phyloP scores from a whole-genome alignment of 2,113 vertebrate genomes.

The Morone chrysops region DNA sequence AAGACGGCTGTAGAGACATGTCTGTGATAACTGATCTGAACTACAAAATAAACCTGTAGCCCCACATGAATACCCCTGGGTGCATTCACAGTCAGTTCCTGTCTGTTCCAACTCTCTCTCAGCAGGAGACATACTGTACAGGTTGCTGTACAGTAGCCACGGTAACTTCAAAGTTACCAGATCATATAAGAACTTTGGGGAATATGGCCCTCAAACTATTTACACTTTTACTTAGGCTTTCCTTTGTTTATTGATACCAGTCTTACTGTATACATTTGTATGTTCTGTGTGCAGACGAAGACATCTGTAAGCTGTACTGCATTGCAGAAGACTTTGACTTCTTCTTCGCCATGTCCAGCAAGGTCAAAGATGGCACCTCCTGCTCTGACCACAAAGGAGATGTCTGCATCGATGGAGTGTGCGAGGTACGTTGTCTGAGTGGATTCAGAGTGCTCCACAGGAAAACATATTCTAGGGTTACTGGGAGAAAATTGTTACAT shows the following conservation, averaged over 20 bases:
- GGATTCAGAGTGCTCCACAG: background rate
- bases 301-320: slow-evolving; percentile 98
- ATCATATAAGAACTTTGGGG: background rate
- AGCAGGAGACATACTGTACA: slow-evolving; percentile 4
- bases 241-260: background rate
- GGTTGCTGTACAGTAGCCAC: slow-evolving; percentile 7
- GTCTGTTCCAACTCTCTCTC: slow-evolving; percentile 40
- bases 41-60: slow-evolving; percentile 58
- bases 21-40: slow-evolving; percentile 71
- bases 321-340: slow-evolving; percentile 99
- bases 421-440: slow-evolving; percentile 85
- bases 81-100: slow-evolving; percentile 47
- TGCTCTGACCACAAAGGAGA: slow-evolving; percentile 89
- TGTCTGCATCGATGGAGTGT: slow-evolving; percentile 95
- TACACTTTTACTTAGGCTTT: background rate
- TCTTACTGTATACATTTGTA: background rate
- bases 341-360: slow-evolving; percentile 98
- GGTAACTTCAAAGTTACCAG: background rate
- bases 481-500: background rate
- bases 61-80: slow-evolving; percentile 42
- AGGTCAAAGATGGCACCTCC: slow-evolving; percentile 95
- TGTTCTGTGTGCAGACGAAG: slow-evolving; percentile 87
- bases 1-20: slow-evolving; percentile 69
- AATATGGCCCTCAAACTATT: background rate
- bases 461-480: background rate